Evolutionary conservation across 2,113 vertebrate genomes (phyloP), one percentile per base, ranked within the genome.

Genomic region (Leiothrix lutea): DNA sequence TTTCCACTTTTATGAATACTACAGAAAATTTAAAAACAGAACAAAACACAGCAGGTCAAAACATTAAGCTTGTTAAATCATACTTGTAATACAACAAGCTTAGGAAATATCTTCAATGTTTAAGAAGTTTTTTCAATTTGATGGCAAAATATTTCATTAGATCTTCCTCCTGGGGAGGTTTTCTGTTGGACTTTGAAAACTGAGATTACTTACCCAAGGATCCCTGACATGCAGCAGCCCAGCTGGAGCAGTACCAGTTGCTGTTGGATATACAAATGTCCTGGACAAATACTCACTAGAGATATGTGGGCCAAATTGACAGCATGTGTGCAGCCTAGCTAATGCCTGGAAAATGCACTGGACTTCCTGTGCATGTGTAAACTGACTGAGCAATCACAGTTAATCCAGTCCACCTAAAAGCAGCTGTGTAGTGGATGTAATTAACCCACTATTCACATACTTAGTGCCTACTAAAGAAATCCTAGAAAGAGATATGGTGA

Each of bases 1-100:
- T 97, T 98, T 35, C 98, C 98, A n/a, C 89, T 98, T 88, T 96
- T 97, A 92, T 99, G 99, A 73, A 98, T 96, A 92, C 99, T 99
- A 98, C 48, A 61, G 73, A 88, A 97, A 79, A 90, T 91, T 11
- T 91, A 86, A 89, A 57, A 51, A 40, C 50, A 61, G 23, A 89
- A 77, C 82, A 94, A 57, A 60, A 57, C 80, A 89, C 58, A 57
- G 36, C 11, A 16, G 8, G 35, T 92, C 60, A 94, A 95, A 95
- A 96, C 20, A 53, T 90, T 67, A 73, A 64, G 56, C 45, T 58
- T 84, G 36, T 62, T 86, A 88, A 78, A 90, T 60, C 36, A 53
- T 33, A 61, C 57, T 84, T 71, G 36, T 51, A 67, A 70, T 23
- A 42, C 5, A 86, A 78, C 8, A 91, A 86, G 25, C 13, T 56